These are phyloP conservation scores for Acanthurus lineatus DNA, from an alignment of 2,797 vertebrate genomes.

Conservation along the genomic window DNA sequence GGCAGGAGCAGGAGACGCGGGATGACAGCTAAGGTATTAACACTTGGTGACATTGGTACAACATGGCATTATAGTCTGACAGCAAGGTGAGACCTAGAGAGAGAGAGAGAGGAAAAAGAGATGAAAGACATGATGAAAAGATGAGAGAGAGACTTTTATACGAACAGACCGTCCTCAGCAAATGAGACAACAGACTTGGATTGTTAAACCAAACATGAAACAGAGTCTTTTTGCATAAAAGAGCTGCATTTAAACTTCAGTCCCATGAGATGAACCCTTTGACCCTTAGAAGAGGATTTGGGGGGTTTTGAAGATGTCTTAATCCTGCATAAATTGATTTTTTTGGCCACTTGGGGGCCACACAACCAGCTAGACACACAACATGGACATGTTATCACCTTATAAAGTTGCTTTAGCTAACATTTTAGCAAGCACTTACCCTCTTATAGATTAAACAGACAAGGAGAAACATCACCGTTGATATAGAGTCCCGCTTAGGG, in stretches of 20 bases:
- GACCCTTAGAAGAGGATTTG: neutral
- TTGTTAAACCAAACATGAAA: neutral
- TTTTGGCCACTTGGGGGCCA: neutral
- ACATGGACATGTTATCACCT: neutral
- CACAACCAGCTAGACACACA: neutral
- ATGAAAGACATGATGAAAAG: neutral
- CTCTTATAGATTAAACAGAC: neutral
- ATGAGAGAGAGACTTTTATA: neutral
- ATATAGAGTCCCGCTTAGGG: neutral
- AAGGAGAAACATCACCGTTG: neutral
- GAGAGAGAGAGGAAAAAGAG: slow-evolving; percentile 18
- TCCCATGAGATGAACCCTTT: neutral
- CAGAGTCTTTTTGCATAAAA: neutral
- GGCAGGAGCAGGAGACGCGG: slow-evolving; percentile 43
- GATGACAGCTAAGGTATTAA: slow-evolving; percentile 74
- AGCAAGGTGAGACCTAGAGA: slow-evolving; percentile 36
- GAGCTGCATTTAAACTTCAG: neutral
- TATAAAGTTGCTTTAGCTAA: neutral
- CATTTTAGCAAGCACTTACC: neutral
- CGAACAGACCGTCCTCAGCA: neutral
- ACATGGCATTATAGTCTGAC: slow-evolving; percentile 64
- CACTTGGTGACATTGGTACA: slow-evolving; percentile 62
- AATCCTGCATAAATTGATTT: neutral
- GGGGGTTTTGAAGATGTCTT: neutral
- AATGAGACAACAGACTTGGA: neutral